Percentiles rank a stretch among this genome's conserved stretches.
Evolutionary conservation across 2,113 vertebrate genomes (phyloP).

Genomic region (Probosciger aterrimus): DNA sequence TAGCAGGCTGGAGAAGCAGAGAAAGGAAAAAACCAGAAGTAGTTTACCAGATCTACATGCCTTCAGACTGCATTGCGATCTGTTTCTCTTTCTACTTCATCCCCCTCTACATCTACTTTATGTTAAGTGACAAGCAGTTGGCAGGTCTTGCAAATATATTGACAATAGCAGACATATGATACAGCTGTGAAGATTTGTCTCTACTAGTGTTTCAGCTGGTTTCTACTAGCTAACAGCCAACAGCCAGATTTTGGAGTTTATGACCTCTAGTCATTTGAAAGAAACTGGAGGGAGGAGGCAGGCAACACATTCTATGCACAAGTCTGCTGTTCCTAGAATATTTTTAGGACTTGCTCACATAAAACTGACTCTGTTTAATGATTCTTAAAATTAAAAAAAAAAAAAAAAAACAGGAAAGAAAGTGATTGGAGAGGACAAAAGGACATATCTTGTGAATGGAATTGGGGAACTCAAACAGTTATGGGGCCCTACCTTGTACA

Average conservation of each 20-base stretch:
- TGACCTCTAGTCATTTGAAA: slow-evolving; percentile 36
- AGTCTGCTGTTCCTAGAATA: not conserved
- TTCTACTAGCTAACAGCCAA: slow-evolving; percentile 44
- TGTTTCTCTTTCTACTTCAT: not conserved
- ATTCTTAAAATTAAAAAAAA: not conserved
- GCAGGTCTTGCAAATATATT: slow-evolving; percentile 34
- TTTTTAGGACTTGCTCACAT: not conserved
- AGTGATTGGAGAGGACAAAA: not conserved
- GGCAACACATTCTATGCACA: not conserved
- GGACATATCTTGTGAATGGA: not conserved
- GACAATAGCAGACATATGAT: slow-evolving; percentile 26
- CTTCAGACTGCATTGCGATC: not conserved
- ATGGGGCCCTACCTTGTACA: not conserved
- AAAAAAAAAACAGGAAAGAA: not conserved
- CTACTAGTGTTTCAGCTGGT: slow-evolving; percentile 46
- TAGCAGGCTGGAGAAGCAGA: not conserved
- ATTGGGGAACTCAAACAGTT: not conserved
- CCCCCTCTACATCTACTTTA: not conserved
- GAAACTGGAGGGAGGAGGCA: not conserved
- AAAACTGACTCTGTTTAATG: not conserved
- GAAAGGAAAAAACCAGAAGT: not conserved
- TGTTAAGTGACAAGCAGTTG: slow-evolving; percentile 44
- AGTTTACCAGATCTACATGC: not conserved
- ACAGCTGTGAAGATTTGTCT: slow-evolving; percentile 56
- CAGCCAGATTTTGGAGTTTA: slow-evolving; percentile 48